A percentile compares a stretch with the other conserved stretches of the same genome.
Evolutionary conservation across 35 echinoderm and acorn worm species (phyloP).

Genomic region (Amphiura filiformis): DNA sequence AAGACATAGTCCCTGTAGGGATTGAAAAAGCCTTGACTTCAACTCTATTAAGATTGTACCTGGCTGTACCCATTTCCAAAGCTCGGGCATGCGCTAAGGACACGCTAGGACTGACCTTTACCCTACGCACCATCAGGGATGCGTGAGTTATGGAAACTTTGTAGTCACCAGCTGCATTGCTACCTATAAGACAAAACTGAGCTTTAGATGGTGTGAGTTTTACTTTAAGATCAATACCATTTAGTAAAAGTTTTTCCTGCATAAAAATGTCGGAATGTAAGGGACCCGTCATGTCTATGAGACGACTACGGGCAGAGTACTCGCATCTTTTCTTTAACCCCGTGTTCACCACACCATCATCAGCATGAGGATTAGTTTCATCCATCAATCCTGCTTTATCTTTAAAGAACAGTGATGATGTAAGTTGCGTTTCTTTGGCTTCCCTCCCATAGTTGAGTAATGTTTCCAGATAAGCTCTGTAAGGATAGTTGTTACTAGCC

Average conservation of each 20-base stretch:
- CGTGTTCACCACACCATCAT: constrained; percentile 10
- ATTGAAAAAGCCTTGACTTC: constrained; percentile 20
- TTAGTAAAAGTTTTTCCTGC: constrained; percentile 59
- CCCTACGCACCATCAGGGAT: constrained; percentile 27
- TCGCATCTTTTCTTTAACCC: constrained; percentile 38
- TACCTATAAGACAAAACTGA: constrained; percentile 30
- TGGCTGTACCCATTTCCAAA: constrained; percentile 21
- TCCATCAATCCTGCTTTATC: constrained; percentile 44
- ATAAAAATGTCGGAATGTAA: constrained; percentile 70
- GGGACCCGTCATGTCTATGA: constrained; percentile 55
- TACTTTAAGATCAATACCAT: constrained; percentile 49
- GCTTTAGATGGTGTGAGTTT: constrained; percentile 40
- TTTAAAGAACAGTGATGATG: constrained; percentile 29
- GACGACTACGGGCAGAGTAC: constrained; percentile 37
- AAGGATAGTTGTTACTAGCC: constrained; percentile 46
- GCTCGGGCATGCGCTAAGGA: not conserved
- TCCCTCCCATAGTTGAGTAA: constrained; percentile 51
- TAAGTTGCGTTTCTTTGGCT: constrained; percentile 54
- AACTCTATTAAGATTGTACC: constrained; percentile 18
- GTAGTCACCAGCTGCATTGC: constrained; percentile 5
- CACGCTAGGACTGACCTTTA: constrained; percentile 32
- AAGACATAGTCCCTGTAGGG: constrained; percentile 19
- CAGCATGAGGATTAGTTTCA: constrained; percentile 2
- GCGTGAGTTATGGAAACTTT: constrained; percentile 18
- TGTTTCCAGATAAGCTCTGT: constrained; percentile 61